Evolutionary conservation across 2,113 vertebrate genomes (phyloP), one percentile per base, ranked within the genome.

Genomic region (Noturus placidus): DNA sequence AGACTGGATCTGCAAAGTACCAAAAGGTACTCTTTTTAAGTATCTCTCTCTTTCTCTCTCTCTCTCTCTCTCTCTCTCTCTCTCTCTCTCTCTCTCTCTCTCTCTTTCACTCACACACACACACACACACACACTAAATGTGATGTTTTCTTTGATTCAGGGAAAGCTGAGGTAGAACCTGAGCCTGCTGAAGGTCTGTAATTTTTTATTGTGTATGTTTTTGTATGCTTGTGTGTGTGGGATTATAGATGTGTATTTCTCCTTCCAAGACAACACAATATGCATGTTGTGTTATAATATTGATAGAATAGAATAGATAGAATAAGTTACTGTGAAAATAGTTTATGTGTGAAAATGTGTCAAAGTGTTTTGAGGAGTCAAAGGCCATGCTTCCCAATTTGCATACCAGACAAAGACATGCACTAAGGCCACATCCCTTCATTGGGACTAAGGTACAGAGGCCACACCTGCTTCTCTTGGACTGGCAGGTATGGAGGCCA

Each of bases 1-100:
- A 83, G 97, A 99, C 94, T 99, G 97, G 98, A 97, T 99, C 93
- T 99, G 98, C 95, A 99, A 99, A 93, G 96, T 98, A 87, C 97
- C 97, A 19, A 96, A 96, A 97, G 98, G 98, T 99, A 92, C 46
- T n/a, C 56, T n/a, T 0, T 77, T 38, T 42, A 6, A 77, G 13
- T 9, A 2, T 1, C 13, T 52, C 56, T 82, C n/a, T 35, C 10
- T 15, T 11, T 27, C 11, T 59, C 63, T 86, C 9, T 46, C 15
- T 20, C 35, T 65, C 27, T 50, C 42, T 56, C 42, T 13, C 57
- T 27, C 59, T 63, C 82, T 35, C 22, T 46, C n/a, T 38, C 33
- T 81, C 27, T 65, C 27, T 78, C 19, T 76, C 35, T 38, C 46
- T 42, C 38, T 42, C 38, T 42, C 38, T 42, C 38, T 42, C 38